A percentile compares a stretch with the other conserved stretches of the same genome.
Conservation (phyloP, 2,113 vertebrate genomes). For the Mesoclemmys tuberculata region DNA sequence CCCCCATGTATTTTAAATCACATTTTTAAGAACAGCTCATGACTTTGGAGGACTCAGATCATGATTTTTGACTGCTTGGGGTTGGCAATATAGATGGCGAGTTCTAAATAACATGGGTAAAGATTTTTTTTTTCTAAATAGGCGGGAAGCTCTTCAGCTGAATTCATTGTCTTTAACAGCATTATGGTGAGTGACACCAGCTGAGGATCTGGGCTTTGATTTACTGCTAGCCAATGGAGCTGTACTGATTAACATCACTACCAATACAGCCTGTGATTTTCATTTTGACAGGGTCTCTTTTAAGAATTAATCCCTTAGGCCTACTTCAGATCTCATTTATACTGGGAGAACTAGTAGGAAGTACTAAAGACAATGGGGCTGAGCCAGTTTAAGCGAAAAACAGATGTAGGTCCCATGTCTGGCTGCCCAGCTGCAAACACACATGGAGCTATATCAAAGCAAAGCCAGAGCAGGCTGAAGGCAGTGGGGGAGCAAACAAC, state of each 20-base stretch:
- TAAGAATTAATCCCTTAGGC: background rate
- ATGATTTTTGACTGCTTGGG: background rate
- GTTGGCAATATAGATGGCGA: too few species aligned
- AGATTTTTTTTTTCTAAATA: too few species aligned
- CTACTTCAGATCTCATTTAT: background rate
- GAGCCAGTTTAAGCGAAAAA: background rate
- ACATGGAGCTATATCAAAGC: background rate
- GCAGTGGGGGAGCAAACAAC: background rate
- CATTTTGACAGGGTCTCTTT: background rate
- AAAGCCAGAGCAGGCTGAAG: background rate
- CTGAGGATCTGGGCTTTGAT: background rate
- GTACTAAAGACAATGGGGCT: background rate
- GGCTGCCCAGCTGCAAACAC: background rate
- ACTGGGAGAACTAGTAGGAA: background rate
- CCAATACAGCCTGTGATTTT: background rate
- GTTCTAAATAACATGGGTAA: too few species aligned
- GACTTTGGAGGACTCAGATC: background rate
- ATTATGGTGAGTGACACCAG: background rate
- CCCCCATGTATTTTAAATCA: background rate
- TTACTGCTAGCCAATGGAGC: background rate
- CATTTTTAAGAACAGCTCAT: background rate
- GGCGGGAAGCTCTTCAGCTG: too few species aligned
- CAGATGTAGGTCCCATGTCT: background rate
- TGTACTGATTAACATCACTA: background rate
- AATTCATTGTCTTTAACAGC: too few species aligned